Base-by-base conservation (phyloP, 2,888 invertebrate species). In the Drosophila recens region DNA sequence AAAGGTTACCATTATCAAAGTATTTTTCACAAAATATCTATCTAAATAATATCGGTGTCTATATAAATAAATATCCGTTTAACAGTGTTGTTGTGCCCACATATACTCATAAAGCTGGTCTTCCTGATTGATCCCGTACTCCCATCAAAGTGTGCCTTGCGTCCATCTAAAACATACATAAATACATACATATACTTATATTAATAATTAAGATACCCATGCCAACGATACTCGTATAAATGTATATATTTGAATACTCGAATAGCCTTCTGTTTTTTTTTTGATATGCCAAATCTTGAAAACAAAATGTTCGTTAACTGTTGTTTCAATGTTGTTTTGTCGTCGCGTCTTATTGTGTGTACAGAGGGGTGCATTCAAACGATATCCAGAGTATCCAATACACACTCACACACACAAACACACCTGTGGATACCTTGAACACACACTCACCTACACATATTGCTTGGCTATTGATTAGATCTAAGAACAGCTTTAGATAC, bases 31-130 rank as follows among this genome's bases (percentile, higher is more conserved):
- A 42, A 71, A 80, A 69, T 62, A 67, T 75, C 78, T 86, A 78
- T 75, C 65, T 67, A 80, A 67, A 63, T 63, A 82, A 84, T 84
- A 89, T 85, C 67, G 72, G 80, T 85, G 89, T 85, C 89, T 85
- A 85, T 85, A 67, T 81, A 75, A 79, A 67, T 81, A 75, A 79
- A 66, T 83, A 65, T 43, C 17, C 20, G 54, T 75, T 68, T 73
- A 73, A 67, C 79, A 71, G 61, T 77, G 77, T 80, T 77, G 80
- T 79, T 80, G 77, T 77, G 62, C 57, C 68, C 65, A 75, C 69
- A 62, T 67, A 66, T 72, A 62, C 48, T 30, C 40, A 63, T 70
- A 70, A 73, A 71, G 71, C 72, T 87, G 87, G 79, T 56, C 66
- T 78, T 67, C 71, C 81, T 69, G 63, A 67, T 46, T 58, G 75